Evolutionary conservation across 2,888 invertebrate species (phyloP).

Genomic region (Amiota mariae): DNA sequence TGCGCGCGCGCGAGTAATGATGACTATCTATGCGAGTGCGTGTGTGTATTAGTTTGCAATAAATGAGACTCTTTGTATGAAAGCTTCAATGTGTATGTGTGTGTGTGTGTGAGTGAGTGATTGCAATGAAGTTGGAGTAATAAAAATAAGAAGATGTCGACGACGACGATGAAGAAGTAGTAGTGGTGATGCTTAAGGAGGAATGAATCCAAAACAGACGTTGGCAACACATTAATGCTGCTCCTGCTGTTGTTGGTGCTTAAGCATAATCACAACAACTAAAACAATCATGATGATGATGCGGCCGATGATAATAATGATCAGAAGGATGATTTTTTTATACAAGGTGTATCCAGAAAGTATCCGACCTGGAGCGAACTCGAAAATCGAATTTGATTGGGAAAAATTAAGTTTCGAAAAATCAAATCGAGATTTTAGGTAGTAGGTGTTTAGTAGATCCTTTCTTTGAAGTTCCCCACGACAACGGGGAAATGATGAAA

Average conservation of each 20-base stretch:
- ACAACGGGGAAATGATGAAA: no score
- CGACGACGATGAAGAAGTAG: background rate
- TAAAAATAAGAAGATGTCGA: background rate
- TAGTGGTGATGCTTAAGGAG: constrained; percentile 10
- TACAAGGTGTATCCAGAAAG: no score
- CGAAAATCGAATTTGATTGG: no score
- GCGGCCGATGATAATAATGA: no score
- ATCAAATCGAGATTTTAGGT: no score
- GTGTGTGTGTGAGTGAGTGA: constrained; percentile 9
- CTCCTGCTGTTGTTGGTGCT: constrained; percentile 25
- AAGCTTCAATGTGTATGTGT: background rate
- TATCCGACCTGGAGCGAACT: no score
- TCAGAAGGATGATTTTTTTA: no score
- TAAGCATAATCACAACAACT: constrained; percentile 48
- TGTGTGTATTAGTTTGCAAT: background rate
- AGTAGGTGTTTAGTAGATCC: no score
- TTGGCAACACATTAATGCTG: constrained; percentile 31
- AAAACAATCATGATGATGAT: constrained; percentile 26
- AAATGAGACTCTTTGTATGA: background rate
- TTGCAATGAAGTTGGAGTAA: constrained; percentile 18
- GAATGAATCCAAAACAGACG: constrained; percentile 26
- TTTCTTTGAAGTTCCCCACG: no score
- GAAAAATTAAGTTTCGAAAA: no score
- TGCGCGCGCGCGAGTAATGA: constrained; percentile 11
- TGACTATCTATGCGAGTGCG: background rate